Percentiles rank a stretch among this genome's conserved stretches.
phyloP scores from a whole-genome alignment of 2,888 invertebrate species.

The Polyploca ridens region DNA sequence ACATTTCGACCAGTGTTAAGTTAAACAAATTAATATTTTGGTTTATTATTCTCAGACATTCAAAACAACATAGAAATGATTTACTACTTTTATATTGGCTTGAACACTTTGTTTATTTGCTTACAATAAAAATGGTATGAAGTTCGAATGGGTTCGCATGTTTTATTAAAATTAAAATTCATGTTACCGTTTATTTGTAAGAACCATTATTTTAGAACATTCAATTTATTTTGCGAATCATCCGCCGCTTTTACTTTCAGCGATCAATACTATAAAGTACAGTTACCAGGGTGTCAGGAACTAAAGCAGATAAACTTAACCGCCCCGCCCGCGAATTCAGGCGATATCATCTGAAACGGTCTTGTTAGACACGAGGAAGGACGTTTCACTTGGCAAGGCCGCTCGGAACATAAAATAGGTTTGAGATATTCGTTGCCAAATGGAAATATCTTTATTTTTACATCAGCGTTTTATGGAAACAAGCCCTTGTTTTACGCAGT shows the following conservation, averaged over 20 bases:
- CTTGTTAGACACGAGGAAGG: neutral
- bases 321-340: neutral
- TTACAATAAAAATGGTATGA: neutral
- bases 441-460: neutral
- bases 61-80: slow-evolving; percentile 9
- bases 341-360: neutral
- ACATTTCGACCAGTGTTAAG: neutral
- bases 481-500: neutral
- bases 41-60: neutral
- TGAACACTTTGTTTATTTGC: neutral
- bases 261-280: slow-evolving; percentile 2
- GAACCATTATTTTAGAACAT: no score
- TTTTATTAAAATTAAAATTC: neutral
- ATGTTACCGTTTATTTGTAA: no score
- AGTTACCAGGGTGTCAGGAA: neutral
- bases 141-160: neutral
- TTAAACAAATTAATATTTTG: neutral
- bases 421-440: neutral
- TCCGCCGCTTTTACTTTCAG: neutral
- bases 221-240: no score
- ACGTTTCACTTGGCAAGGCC: neutral
- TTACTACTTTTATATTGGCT: neutral
- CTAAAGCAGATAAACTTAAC: neutral
- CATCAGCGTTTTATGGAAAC: neutral
- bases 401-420: neutral